A percentile compares a stretch with the other conserved stretches of the same genome.
Evolutionary conservation across 2,113 vertebrate genomes (phyloP).

Genomic region (Amphilophus citrinellus): DNA sequence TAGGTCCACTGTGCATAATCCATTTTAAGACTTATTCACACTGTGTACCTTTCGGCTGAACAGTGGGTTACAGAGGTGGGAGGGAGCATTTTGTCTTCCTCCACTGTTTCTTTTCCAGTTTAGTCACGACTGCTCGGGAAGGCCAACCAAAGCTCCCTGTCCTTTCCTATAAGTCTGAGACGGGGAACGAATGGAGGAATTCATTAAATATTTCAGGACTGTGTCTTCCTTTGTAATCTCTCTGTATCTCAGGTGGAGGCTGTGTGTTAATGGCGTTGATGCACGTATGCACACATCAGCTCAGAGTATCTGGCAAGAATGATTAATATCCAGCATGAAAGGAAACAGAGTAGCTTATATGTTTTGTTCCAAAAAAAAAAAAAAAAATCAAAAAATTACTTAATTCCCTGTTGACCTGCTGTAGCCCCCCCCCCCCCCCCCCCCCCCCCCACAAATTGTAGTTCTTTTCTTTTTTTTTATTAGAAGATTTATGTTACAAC

Average conservation of each 20-base stretch:
- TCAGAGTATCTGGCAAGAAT: slow-evolving; percentile 22
- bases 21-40: slow-evolving; percentile 61
- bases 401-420: not conserved
- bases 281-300: not conserved
- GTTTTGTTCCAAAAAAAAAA: not conserved
- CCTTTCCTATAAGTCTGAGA: slow-evolving; percentile 43
- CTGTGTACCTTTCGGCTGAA: slow-evolving; percentile 52
- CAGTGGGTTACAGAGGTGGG: slow-evolving; percentile 40
- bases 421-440: too few species aligned
- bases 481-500: not conserved
- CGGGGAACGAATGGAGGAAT: slow-evolving; percentile 40
- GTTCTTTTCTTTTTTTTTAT: not conserved
- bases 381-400: too few species aligned
- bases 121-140: slow-evolving; percentile 51
- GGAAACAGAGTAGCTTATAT: slow-evolving; percentile 32
- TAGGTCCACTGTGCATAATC: slow-evolving; percentile 64
- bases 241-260: slow-evolving; percentile 2
- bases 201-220: slow-evolving; percentile 60
- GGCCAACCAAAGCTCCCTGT: slow-evolving; percentile 36
- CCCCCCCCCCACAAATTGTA: too few species aligned
- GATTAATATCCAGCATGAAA: slow-evolving; percentile 43
- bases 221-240: slow-evolving; percentile 21
- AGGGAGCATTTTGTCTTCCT: slow-evolving; percentile 45
- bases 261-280: not conserved
- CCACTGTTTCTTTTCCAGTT: slow-evolving; percentile 43